phyloP scores from a whole-genome alignment of 2,888 invertebrate species.

The Dendrolimus houi region DNA sequence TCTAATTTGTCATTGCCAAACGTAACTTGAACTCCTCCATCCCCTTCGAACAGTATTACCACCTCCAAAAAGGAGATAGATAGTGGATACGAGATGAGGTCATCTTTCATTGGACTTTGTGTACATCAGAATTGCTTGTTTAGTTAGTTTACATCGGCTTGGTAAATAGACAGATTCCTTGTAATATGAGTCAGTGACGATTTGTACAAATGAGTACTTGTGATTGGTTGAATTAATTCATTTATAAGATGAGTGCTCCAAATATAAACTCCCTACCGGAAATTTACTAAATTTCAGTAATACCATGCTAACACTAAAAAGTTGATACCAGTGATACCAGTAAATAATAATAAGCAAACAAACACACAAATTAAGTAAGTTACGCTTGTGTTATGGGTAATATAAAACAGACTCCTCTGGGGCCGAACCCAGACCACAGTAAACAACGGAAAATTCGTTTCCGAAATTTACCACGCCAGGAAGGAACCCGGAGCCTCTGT shows the following conservation, averaged over 20 bases:
- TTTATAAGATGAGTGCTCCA: not conserved
- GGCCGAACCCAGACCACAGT: too few relatives aligned
- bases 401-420: too few relatives aligned
- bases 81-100: slow-evolving; percentile 12
- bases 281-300: too few relatives aligned
- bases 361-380: too few relatives aligned
- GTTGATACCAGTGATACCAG: too few relatives aligned
- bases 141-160: slow-evolving; percentile 60
- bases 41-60: slow-evolving; percentile 8
- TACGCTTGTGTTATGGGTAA: too few relatives aligned
- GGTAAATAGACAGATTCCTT: slow-evolving; percentile 50
- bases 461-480: too few relatives aligned
- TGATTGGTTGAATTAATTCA: not conserved
- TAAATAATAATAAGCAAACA: too few relatives aligned
- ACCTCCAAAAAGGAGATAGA: slow-evolving; percentile 4
- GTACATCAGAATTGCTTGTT: slow-evolving; percentile 45
- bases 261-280: too few relatives aligned
- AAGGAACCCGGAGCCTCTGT: too few relatives aligned
- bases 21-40: slow-evolving; percentile 25
- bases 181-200: slow-evolving; percentile 22
- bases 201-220: not conserved
- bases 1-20: slow-evolving; percentile 54
- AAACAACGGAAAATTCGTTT: too few relatives aligned
- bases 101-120: slow-evolving; percentile 22
- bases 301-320: too few relatives aligned